Base-by-base conservation (phyloP, 2,888 invertebrate species). In the Bhutanitis thaidina region DNA sequence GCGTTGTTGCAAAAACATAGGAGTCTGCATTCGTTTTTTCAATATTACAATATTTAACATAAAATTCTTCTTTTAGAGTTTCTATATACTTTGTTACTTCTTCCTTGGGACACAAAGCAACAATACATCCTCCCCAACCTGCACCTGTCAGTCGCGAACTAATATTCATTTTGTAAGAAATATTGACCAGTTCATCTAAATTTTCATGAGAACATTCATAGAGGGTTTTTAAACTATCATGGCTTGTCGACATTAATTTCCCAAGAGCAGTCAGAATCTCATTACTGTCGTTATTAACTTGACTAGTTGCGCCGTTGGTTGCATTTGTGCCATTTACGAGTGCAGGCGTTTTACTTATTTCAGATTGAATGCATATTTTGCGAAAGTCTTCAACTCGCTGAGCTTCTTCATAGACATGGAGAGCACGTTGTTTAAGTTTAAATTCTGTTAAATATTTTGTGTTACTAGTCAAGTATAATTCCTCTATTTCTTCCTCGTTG, bases 61-160 rank as follows among this genome's bases (percentile, higher is more conserved):
- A 97, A 79, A 94, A 96, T 49, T 93, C 90, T 44, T 92, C 90
- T 74, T 93, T 93, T 48, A 98, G 79, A 43, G 84, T 85, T 13
- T 91, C 78, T 37, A 97, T 92, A 72, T 95, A 97, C 55, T 90
- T 79, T 10, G 91, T 78, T 5, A 94, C 93, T 55, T 92, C 90
- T 41, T 92, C 91, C 50, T 91, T 90, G 0, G 92, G 91, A 48
- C 96, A 93, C 58, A 98, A 84, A 13, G 97, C 97, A 9, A 99
- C 97, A 48, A 95, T 93, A 80, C 98, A 99, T 4, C 99, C 99
- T 32, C 99, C 99, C 99, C 99, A 99, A 90, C 98, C 98, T 27
- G 99, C 99, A 30, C 99, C 99, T 1, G 99, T 99, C 34, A 99
- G 89, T 44, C 99, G 92, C n/a, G 96, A 95, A 36, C 97, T 95